phyloP scores from a whole-genome alignment of 1,140 invertebrate genomes.

The Drosophila jambulina region DNA sequence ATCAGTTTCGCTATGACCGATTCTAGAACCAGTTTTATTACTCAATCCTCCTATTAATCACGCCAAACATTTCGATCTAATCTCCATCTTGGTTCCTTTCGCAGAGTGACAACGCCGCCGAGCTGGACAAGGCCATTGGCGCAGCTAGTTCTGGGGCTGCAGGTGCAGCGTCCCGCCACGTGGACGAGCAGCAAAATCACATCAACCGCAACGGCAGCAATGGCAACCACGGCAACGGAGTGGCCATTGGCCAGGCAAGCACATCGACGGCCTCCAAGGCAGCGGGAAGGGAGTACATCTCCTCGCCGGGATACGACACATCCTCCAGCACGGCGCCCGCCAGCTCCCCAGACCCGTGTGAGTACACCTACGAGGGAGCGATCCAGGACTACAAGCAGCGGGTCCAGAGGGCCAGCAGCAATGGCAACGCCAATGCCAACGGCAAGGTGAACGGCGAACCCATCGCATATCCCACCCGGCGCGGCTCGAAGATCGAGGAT shows the following conservation, averaged over 20 bases:
- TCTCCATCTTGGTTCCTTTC: background rate
- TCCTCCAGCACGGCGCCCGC: conserved; percentile 77
- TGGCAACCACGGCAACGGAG: conserved; percentile 42
- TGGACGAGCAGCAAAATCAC: conserved; percentile 69
- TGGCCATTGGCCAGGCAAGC: conserved; percentile 35
- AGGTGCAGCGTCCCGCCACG: conserved; percentile 7
- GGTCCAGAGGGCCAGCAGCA: conserved; percentile 87
- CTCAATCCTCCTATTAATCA: background rate
- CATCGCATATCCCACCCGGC: conserved; percentile 70
- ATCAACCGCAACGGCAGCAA: conserved; percentile 63
- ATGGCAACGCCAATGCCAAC: conserved; percentile 48
- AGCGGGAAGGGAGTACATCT: conserved; percentile 71
- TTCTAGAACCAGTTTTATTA: background rate
- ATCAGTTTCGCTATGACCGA: background rate
- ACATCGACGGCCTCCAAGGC: conserved; percentile 42
- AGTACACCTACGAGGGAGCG: conserved; percentile 94
- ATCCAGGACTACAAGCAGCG: conserved; percentile 93
- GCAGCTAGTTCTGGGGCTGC: conserved; percentile 26
- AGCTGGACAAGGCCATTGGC: conserved; percentile 74
- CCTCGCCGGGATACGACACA: conserved; percentile 83
- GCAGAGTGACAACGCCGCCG: conserved; percentile 75
- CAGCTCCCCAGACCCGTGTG: conserved; percentile 85
- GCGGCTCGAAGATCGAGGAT: conserved; percentile 82
- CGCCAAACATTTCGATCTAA: background rate
- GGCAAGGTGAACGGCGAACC: conserved; percentile 55